Conservation (phyloP, 2,888 invertebrate genomes). For the Lumbricus terrestris region DNA sequence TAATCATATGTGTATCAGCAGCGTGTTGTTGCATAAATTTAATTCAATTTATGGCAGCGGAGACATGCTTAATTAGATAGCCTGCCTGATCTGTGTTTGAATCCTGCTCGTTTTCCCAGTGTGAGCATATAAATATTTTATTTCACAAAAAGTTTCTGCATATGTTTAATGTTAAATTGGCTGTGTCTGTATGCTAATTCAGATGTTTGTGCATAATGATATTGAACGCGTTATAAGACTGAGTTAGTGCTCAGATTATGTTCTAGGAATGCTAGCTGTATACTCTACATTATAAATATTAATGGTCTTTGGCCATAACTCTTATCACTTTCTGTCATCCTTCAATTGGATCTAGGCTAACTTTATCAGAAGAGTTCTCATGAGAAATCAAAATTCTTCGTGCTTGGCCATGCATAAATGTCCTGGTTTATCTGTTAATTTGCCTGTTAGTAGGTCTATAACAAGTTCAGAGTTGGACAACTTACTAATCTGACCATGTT, state of each 20-base stretch:
- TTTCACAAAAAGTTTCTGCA: not conserved
- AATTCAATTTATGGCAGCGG: not conserved
- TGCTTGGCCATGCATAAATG: not conserved
- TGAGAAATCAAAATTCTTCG: not conserved
- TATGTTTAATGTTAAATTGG: not conserved
- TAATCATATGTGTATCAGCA: not conserved
- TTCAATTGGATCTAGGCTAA: not conserved
- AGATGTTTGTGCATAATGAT: not conserved
- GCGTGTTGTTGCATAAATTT: not conserved
- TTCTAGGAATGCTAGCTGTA: not conserved
- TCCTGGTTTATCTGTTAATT: not conserved
- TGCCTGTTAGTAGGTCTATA: not conserved
- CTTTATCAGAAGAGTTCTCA: not conserved
- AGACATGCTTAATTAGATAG: not conserved
- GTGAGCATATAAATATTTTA: not conserved
- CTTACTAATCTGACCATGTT: not conserved
- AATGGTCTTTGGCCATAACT: not conserved
- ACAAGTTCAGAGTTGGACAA: not conserved
- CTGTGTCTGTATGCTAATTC: not conserved
- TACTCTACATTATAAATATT: not conserved
- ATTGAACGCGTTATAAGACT: not conserved
- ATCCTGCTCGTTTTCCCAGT: not conserved
- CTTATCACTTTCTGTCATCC: not conserved
- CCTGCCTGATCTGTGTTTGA: no score
- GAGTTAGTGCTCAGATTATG: not conserved